A percentile compares a stretch with the other conserved stretches of the same genome.
phyloP scores from a whole-genome alignment of 1,140 invertebrate genomes.

The Pissodes strobi region DNA sequence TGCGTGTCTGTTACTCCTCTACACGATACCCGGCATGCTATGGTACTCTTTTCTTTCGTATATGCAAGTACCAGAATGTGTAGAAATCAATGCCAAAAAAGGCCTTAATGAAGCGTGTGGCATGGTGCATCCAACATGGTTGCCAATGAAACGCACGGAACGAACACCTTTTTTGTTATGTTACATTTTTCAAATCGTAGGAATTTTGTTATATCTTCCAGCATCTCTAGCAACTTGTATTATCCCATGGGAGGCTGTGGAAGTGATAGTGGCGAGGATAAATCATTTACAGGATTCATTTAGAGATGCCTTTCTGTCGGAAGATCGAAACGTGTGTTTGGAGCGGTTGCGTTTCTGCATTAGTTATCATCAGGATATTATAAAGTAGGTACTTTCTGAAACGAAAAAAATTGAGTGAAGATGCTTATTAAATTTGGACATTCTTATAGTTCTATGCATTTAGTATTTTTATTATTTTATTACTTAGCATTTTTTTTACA shows the following conservation, averaged over 20 bases:
- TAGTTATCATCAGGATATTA: conserved; percentile 28
- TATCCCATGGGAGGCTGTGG: conserved; percentile 24
- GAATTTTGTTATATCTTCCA: conserved; percentile 14
- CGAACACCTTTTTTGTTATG: neutral
- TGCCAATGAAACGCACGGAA: neutral
- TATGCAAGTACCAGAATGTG: conserved; percentile 10
- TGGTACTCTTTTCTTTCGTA: conserved; percentile 20
- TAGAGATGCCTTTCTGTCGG: neutral
- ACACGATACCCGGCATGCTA: conserved; percentile 21
- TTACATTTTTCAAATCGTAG: conserved; percentile 16
- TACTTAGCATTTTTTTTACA: no score
- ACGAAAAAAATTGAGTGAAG: no score
- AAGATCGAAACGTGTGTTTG: neutral
- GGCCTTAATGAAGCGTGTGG: conserved; percentile 18
- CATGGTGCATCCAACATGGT: conserved; percentile 28
- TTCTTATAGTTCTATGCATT: no score
- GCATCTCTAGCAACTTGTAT: conserved; percentile 2
- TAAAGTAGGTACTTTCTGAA: conserved; percentile 13
- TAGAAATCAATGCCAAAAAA: neutral
- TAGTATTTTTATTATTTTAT: no score
- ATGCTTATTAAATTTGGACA: no score
- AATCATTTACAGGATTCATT: conserved; percentile 16
- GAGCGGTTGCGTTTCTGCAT: conserved; percentile 9
- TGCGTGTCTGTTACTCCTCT: neutral
- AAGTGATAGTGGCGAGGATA: conserved; percentile 9